Base-by-base conservation (phyloP, 2,113 vertebrate species). In the Takifugu bimaculatus region DNA sequence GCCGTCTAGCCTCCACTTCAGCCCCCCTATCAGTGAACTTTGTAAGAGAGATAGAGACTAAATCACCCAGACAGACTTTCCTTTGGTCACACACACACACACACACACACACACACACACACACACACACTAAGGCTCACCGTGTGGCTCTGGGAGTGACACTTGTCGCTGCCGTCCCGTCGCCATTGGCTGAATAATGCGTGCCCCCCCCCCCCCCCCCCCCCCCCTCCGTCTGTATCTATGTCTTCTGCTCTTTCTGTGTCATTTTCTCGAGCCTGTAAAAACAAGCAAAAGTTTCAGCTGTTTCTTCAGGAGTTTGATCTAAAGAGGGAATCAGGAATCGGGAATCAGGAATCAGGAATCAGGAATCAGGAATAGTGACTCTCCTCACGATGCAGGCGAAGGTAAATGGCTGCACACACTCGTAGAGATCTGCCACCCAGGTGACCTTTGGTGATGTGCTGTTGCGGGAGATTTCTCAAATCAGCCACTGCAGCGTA, bases 1-100 rank as follows among this genome's bases (percentile, higher is more conserved):
- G 25, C 54, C 82, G 83, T 85, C 89, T 82, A 62, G 80, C 85
- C 82, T 87, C 85, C 82, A 77, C 87, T 91, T 91, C 89, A 86
- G 87, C 85, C 81, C 78, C 85, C 88, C 86, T 91, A 93, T 91
- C 86, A 78, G 77, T 96, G 94, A 94, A 94, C 92, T 94, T 93
- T 95, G 93, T 91, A 83, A 92, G 88, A 84, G 72, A 89, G 90
- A 92, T 92, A 91, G 88, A 91, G 83, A 78, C 47, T 59, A 81
- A 83, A 86, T 76, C 84, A 85, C 64, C 73, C 78, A 70, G 72
- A 89, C 80, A 79, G 87, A 88, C 86, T 90, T 77, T 87, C 57
- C 76, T 85, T 86, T 88, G 66, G 63, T 75, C 65, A 65, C 48
- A 51, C 50, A 69, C 49, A 53, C 66, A 61, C 58, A 39, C 60